Evolutionary conservation across 2,888 invertebrate species (phyloP).

Genomic region (Acronicta aceris): DNA sequence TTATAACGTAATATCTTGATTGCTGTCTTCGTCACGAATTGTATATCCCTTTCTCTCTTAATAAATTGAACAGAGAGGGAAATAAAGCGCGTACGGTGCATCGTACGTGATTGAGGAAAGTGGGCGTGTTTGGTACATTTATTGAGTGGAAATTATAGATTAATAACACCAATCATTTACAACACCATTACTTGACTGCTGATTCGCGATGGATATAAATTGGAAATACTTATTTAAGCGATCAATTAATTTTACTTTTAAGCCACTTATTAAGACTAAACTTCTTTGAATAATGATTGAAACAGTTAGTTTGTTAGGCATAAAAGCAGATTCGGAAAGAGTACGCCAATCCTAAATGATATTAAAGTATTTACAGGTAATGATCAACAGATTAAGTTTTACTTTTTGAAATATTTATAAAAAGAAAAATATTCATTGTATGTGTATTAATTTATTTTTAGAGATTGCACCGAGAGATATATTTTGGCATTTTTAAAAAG

Average conservation of each 20-base stretch:
- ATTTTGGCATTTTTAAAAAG: too few relatives aligned
- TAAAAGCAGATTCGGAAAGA: background rate
- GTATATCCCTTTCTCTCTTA: conserved; percentile 30
- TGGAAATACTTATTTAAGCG: conserved; percentile 54
- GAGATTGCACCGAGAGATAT: too few relatives aligned
- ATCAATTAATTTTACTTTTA: conserved; percentile 53
- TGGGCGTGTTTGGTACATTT: conserved; percentile 66
- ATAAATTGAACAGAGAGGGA: conserved; percentile 33
- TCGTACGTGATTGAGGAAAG: conserved; percentile 57
- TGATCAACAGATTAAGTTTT: too few relatives aligned
- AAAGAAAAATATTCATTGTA: too few relatives aligned
- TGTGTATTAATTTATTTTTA: too few relatives aligned
- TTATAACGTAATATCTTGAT: conserved; percentile 47
- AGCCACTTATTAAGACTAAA: conserved; percentile 9
- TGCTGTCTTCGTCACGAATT: conserved; percentile 34
- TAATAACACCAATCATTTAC: conserved; percentile 72
- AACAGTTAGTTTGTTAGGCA: too few relatives aligned
- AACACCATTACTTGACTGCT: conserved; percentile 63
- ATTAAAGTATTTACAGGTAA: too few relatives aligned
- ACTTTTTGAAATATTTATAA: too few relatives aligned
- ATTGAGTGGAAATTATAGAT: conserved; percentile 74
- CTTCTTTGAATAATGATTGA: conserved; percentile 16
- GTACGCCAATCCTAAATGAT: too few relatives aligned
- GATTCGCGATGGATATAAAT: conserved; percentile 66
- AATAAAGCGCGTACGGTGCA: conserved; percentile 33